Base-by-base conservation (phyloP, 2,797 vertebrate species). In the Dipus sagitta region DNA sequence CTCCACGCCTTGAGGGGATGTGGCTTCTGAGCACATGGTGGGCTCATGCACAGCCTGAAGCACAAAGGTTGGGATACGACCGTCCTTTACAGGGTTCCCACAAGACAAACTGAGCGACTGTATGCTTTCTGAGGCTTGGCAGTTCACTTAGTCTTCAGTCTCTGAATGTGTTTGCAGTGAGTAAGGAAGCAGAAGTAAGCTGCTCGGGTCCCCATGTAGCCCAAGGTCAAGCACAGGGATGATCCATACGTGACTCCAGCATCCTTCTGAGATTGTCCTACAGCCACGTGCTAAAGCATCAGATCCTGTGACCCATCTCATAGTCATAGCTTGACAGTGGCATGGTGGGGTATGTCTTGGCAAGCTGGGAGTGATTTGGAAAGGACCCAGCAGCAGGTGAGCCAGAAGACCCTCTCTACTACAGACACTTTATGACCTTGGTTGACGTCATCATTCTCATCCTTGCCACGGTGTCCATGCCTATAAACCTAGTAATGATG, bases 1-100 rank as follows among this genome's bases (percentile, higher is more conserved):
- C 65, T 75, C 94, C 79, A 38, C 54, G 58, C 38, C 60, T 75
- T 75, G 70, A 81, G n/a, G 79, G 84, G 2, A 2, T 86, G 76
- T 95, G 82, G 62, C 86, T 93, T 95, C 76, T 78, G 38, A 86
- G 75, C 17, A 54, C 60, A 32, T 34, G 32, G 8, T 15, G 34
- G 60, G 47, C 30, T 78, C 77, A 84, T 83, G 52, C 68, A 38
- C 28, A 75, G 52, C 24, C 52, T 2, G 13, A 77, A 82, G 38
- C 20, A 0, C 28, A 75, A 86, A 65, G 7, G 58, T 3, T 26
- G 12, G 18, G 17, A 1, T 76, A 4, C 58, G 67, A 75, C 34
- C 21, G 20, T 67, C 21, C 70, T 79, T 8, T 30, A 78, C 11
- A 30, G 28, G 6, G 4, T 70, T 42, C 72, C n/a, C 42, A 60